A percentile compares a stretch with the other conserved stretches of the same genome.
Evolutionary conservation across 2,797 vertebrate species (phyloP).

Genomic region (Sorex maritimensis): DNA sequence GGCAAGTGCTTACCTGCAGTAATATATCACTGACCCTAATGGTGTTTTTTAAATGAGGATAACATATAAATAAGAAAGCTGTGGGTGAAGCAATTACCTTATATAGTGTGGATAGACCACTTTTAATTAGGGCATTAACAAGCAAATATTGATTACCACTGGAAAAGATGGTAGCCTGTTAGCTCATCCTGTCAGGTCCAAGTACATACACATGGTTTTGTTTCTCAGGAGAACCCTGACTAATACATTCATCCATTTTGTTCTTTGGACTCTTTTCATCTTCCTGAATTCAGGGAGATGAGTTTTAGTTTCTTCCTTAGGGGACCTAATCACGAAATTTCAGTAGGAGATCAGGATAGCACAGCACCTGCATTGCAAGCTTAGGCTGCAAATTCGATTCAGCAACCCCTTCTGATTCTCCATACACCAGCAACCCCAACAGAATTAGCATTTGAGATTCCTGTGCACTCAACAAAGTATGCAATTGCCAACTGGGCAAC

Average conservation of each 20-base stretch:
- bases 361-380: too few relatives aligned
- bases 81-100: background rate
- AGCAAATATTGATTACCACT: background rate
- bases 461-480: too few relatives aligned
- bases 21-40: too few relatives aligned
- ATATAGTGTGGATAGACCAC: background rate
- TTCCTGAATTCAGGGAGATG: background rate
- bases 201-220: background rate
- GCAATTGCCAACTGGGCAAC: too few relatives aligned
- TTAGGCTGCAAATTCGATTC: too few relatives aligned
- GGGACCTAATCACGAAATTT: too few relatives aligned
- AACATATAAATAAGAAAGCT: background rate
- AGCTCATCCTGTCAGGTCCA: background rate
- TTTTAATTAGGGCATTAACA: background rate
- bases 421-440: too few relatives aligned
- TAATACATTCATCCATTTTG: background rate
- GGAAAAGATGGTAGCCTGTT: background rate
- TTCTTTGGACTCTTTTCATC: background rate
- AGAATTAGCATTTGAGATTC: too few relatives aligned
- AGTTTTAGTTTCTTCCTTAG: background rate
- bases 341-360: too few relatives aligned
- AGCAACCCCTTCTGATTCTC: too few relatives aligned
- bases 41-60: constrained; percentile 1
- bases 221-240: background rate
- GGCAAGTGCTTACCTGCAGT: too few relatives aligned